These are phyloP conservation scores for Cyprinella venusta DNA, from an alignment of 2,797 vertebrate species.

Conservation along the genomic window DNA sequence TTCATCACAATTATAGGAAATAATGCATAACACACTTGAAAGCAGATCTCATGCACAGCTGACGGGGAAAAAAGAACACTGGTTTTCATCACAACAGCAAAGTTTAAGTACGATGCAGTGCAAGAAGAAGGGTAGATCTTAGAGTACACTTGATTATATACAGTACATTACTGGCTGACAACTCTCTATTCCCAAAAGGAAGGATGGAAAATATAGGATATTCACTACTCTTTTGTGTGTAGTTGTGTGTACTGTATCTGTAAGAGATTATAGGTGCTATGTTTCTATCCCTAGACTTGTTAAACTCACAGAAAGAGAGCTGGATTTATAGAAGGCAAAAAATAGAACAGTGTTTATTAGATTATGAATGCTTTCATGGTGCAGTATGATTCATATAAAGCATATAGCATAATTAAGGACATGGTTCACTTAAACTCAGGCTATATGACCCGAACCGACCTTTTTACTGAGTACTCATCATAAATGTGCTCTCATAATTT, in stretches of 20 bases:
- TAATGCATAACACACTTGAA: not conserved
- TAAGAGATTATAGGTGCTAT: constrained; percentile 10
- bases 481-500: constrained; percentile 14
- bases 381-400: constrained; percentile 26
- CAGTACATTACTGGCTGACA: constrained; percentile 1
- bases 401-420: not conserved
- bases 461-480: not conserved
- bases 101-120: not conserved
- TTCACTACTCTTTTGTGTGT: not conserved
- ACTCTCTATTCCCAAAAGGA: not conserved
- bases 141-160: not conserved
- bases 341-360: constrained; percentile 9
- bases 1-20: constrained; percentile 2
- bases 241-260: not conserved
- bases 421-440: not conserved
- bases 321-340: constrained; percentile 1
- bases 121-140: not conserved
- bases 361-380: constrained; percentile 6
- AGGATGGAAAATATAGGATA: not conserved
- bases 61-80: not conserved
- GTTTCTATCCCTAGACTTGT: constrained; percentile 22
- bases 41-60: constrained; percentile 4
- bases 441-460: not conserved
- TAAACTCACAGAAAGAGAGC: constrained; percentile 6
- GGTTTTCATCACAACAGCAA: not conserved